Conservation (phyloP, 2,797 vertebrate species). For the Danio aesculapii region DNA sequence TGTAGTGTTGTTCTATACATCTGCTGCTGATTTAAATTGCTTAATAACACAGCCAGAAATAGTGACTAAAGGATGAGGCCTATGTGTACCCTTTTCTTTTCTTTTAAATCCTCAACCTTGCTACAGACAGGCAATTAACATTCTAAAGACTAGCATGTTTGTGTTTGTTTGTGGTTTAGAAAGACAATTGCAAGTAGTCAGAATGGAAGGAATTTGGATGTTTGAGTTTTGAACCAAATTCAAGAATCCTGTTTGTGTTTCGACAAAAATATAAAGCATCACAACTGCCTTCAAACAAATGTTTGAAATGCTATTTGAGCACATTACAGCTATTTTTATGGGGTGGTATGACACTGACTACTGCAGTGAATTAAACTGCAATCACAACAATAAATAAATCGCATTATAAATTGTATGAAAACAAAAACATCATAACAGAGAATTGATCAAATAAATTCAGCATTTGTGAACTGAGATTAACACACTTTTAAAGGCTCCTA, state of each 20-base stretch:
- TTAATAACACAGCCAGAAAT: slow-evolving; percentile 66
- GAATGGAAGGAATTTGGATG: not conserved
- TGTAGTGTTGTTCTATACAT: slow-evolving; percentile 61
- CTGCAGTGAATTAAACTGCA: not conserved
- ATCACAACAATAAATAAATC: not conserved
- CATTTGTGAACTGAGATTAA: not conserved
- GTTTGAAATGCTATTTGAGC: no score
- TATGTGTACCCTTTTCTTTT: slow-evolving; percentile 53
- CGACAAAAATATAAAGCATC: no score
- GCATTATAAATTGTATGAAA: not conserved
- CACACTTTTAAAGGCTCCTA: no score
- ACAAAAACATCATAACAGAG: no score
- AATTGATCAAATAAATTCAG: not conserved
- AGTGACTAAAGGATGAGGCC: slow-evolving; percentile 60
- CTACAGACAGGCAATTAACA: slow-evolving; percentile 6
- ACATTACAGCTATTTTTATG: no score
- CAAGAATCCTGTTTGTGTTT: no score
- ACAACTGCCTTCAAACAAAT: no score
- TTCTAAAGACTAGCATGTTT: not conserved
- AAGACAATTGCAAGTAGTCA: not conserved
- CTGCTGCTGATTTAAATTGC: slow-evolving; percentile 65
- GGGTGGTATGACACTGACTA: no score
- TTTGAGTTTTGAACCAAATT: no score
- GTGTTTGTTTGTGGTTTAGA: not conserved
- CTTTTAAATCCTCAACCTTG: slow-evolving; percentile 60